Evolutionary conservation across 2,113 vertebrate species (phyloP), one percentile per base, ranked within the genome.

Genomic region (Menidia beryllina): DNA sequence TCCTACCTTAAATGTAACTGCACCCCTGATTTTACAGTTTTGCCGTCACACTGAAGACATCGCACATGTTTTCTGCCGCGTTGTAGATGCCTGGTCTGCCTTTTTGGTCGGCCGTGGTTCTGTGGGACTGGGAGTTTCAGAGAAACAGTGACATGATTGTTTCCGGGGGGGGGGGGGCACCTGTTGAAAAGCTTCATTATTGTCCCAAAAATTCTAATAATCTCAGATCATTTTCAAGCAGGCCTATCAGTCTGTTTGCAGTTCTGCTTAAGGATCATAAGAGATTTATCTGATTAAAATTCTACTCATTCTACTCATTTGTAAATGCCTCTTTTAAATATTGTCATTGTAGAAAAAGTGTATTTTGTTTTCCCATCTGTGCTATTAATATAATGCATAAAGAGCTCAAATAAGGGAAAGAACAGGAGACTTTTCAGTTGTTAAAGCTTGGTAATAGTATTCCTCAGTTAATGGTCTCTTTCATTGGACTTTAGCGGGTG

Each of bases 31-130:
- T 24, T 72, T 9, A 23, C 59, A 54, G 60, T 27, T 38, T 5
- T 26, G n/a, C 9, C 20, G 30, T 13, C n/a, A n/a, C 36, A 61
- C 12, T 15, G 59, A 10, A n/a, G 11, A 7, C 13, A 5, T 67
- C 49, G 49, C 61, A 64, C 10, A 0, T 75, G 57, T 78, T 85
- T 70, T 53, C 47, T 43, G 20, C 81, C 56, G 64, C 50, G 23
- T 25, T 27, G 47, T 43, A 0, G 24, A 36, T 47, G 39, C 23
- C 21, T 50, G 64, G 49, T 61, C 23, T 71, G 56, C 6, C 0
- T 65, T 64, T 71, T 71, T 64, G 66, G 54, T 51, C 50, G 38
- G 30, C 58, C 49, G 45, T 51, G 75, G 51, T 24, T 69, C 0
- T 66, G 49, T 30, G n/a, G 23, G 14, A 15, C 14, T 12, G 23